Base-by-base conservation (phyloP, 37 sponge, comb jelly and placozoan genomes). In the Cladorhizidae sp. region DNA sequence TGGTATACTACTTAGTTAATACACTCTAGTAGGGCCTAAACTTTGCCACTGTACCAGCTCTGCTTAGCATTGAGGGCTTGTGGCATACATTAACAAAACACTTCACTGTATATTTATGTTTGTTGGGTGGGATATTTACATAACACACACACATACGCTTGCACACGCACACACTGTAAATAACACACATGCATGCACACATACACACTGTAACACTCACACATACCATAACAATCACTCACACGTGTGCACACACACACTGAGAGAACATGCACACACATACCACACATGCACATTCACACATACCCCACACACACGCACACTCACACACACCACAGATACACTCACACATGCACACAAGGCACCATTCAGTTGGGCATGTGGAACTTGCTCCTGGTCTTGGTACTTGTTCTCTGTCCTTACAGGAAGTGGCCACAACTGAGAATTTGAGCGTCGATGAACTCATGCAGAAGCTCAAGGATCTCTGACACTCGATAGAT, bases 381-480 rank as follows among this genome's bases (percentile, higher is more conserved):
- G n/a, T n/a, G n/a, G n/a, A n/a, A n/a, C n/a, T n/a, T n/a, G n/a
- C n/a, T n/a, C n/a, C n/a, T n/a, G n/a, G n/a, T n/a, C n/a, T n/a
- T n/a, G n/a, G n/a, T 45, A 5, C 9, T 45, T 45, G 8, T 45
- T 45, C 49, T 45, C 2, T 72, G 2, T 51, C 2, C 31, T 28
- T 74, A 57, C 57, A 74, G 74, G 56, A 76, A 39, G 67, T 83
- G 54, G 80, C n/a, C 3, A 32, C 11, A 15, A 70, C 35, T 31
- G 67, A 41, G 7, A 62, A 74, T 12, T 26, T 64, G 8, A 79
- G 80, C 41, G 64, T 94, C 12, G 90, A 94, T 31, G 88, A 94
- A 17, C 70, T 94, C n/a, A 86, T 83, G 88, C 31, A 78, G 70
- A 80, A 86, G 50, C 79, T 94, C 54, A 94, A 90, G 61, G 85